Conservation (phyloP, 2,113 vertebrate species). For the Labrus mixtus region DNA sequence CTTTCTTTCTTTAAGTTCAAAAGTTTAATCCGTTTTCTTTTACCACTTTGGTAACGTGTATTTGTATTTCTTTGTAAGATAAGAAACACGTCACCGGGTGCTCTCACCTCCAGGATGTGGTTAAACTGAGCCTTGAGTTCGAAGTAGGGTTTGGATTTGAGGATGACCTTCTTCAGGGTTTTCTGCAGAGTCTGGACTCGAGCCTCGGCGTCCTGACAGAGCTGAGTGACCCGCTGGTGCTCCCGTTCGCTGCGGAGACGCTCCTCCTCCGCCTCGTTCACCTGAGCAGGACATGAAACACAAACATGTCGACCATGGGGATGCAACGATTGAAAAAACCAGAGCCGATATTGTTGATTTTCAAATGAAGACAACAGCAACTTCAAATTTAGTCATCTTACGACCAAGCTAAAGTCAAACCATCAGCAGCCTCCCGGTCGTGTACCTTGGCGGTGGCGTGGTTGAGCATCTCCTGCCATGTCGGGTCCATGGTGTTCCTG, state of each 20-base stretch:
- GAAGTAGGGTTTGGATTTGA: conserved; percentile 95
- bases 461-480: conserved; percentile 97
- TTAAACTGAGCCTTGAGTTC: conserved; percentile 94
- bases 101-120: conserved; percentile 89
- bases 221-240: conserved; percentile 90
- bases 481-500: conserved; percentile 91
- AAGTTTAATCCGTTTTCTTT: too few species aligned
- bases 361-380: too few species aligned
- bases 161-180: conserved; percentile 88
- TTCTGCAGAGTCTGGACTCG: conserved; percentile 91
- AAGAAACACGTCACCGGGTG: not conserved
- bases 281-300: conserved; percentile 75
- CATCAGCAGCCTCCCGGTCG: too few species aligned
- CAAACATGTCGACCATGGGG: not conserved
- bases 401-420: not conserved
- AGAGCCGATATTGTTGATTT: too few species aligned
- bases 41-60: too few species aligned
- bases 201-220: conserved; percentile 91
- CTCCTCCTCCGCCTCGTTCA: conserved; percentile 94
- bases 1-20: too few species aligned
- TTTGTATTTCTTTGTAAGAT: not conserved
- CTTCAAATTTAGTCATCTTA: too few species aligned
- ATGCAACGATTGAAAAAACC: too few species aligned
- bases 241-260: conserved; percentile 90
- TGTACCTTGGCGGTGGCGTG: conserved; percentile 91